Evolutionary conservation across 2,797 vertebrate species (phyloP).

Genomic region (Phoebastria nigripes): DNA sequence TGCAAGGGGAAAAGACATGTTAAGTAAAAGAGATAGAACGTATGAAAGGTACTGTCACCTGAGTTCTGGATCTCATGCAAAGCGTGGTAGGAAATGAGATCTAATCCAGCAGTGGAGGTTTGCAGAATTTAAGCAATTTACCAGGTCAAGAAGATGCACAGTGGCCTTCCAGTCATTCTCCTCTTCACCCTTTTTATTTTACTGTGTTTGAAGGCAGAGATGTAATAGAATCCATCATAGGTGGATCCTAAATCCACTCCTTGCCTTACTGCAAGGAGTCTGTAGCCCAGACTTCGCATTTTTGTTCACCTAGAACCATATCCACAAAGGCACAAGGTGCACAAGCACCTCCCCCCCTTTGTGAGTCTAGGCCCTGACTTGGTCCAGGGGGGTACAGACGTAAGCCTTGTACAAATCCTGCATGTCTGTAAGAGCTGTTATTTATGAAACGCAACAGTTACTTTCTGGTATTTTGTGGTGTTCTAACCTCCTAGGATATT

Average conservation of each 20-base stretch:
- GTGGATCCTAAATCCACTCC: neutral
- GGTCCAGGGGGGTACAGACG: too few species aligned
- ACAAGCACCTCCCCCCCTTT: neutral
- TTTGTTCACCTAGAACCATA: neutral
- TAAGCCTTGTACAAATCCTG: neutral
- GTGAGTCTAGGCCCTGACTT: neutral
- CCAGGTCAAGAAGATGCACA: neutral
- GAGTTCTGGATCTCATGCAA: neutral
- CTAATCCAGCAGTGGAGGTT: neutral
- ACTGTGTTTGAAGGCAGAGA: neutral
- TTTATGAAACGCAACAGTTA: neutral
- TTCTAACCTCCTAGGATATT: neutral
- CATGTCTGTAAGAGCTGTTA: neutral
- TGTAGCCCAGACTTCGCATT: too few species aligned
- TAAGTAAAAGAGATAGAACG: neutral
- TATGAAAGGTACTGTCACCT: neutral
- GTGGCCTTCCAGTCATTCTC: neutral
- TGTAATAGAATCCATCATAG: neutral
- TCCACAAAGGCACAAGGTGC: neutral
- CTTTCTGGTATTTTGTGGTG: neutral
- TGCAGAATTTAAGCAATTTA: neutral
- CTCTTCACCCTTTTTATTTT: neutral
- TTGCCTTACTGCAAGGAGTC: neutral
- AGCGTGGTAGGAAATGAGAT: neutral
- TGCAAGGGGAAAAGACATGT: neutral